Evolutionary conservation across 2,113 vertebrate species (phyloP).

Genomic region (Mugil cephalus): DNA sequence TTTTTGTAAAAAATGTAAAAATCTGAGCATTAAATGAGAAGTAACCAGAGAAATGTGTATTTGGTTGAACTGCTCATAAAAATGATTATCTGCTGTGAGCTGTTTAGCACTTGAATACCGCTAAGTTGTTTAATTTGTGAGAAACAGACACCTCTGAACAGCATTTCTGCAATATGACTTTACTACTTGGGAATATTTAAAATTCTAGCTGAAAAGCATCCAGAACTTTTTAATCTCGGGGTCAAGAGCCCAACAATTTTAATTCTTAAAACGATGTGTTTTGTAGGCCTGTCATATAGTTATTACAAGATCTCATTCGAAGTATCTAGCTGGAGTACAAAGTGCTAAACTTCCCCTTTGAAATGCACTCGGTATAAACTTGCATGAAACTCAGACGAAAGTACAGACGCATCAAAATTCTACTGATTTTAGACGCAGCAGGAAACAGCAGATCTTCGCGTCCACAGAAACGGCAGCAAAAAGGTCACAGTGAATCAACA

Average conservation of each 20-base stretch:
- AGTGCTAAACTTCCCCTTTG: not conserved
- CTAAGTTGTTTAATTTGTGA: no score
- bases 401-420: not conserved
- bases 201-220: no score
- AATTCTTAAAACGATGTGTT: not conserved
- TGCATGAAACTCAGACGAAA: not conserved
- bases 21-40: no score
- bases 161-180: no score
- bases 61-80: not conserved
- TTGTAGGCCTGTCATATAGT: not conserved
- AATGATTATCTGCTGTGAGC: no score
- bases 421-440: not conserved
- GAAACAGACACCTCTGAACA: no score
- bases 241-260: not conserved
- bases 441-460: conserved; percentile 7
- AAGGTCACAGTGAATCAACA: conserved; percentile 61
- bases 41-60: not conserved
- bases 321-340: no score
- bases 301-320: not conserved
- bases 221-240: not conserved
- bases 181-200: no score
- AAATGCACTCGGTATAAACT: not conserved
- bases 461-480: conserved; percentile 12
- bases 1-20: no score
- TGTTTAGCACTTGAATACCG: no score